A percentile compares a stretch with the other conserved stretches of the same genome.
Conservation (phyloP, 1,140 invertebrate genomes). For the Trichonephila clavipes region DNA sequence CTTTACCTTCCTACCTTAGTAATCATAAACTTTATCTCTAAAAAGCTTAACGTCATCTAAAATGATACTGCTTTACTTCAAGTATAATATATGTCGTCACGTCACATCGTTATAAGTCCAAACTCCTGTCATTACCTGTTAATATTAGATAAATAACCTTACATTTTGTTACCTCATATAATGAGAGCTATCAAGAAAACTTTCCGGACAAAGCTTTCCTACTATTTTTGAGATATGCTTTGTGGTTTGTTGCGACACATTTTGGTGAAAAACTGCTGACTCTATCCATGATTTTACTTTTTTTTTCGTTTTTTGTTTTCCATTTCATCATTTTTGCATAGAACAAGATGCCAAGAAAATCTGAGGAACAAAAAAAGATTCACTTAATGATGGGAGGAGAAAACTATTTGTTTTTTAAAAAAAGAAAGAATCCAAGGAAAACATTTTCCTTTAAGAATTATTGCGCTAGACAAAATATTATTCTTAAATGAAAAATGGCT, state of each 20-base stretch:
- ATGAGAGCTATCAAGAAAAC: neutral
- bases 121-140: neutral
- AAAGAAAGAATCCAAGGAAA: no score
- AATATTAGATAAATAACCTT: neutral
- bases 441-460: no score
- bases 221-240: neutral
- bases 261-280: neutral
- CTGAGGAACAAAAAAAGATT: neutral
- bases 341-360: neutral
- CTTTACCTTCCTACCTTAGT: no score
- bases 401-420: no score
- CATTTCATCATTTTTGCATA: neutral
- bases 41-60: no score
- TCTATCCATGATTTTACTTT: neutral
- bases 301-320: neutral
- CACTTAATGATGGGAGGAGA: no score
- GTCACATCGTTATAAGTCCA: no score
- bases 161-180: neutral
- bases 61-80: no score
- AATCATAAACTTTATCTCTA: no score
- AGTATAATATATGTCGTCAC: no score
- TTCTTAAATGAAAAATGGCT: no score
- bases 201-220: neutral
- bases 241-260: neutral
- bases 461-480: no score